Evolutionary conservation across 1,140 invertebrate species (phyloP), one percentile per base, ranked within the genome.

Genomic region (Ceratina japonica): DNA sequence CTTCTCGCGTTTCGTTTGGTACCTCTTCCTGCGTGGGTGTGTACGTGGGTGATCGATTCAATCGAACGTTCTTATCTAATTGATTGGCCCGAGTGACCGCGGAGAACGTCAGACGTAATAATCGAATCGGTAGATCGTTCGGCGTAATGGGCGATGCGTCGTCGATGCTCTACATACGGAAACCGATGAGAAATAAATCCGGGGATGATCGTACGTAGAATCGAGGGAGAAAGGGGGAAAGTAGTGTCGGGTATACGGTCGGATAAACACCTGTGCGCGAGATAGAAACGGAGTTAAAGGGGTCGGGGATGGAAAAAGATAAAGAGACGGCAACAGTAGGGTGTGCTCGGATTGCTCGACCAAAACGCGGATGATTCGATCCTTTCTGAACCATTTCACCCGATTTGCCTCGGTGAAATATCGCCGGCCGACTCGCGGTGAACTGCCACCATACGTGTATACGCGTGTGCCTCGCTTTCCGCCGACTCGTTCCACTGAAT

Each of bases 361-460:
- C 81, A 71, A 84, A 76, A 83, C 86, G 85, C 79, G 79, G 82
- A 79, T 89, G 86, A 90, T 90, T 90, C 85, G 87, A 91, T 90
- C 73, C 71, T 84, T 90, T 90, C 87, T 87, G 84, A 85, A 83
- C 87, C 87, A 90, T 90, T 90, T 87, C 85, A 80, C 86, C 76
- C 83, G 85, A 89, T 88, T 89, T 87, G 72, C 76, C 81, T 81
- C 37, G 49, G 58, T 88, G 84, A 90, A 89, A 90, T 89, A 89
- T 88, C 69, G 82, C 54, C 63, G 56, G 37, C 22, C 69, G 80
- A 69, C 70, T 76, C 64, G 64, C 70, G 22, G 54, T 59, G 66
- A 80, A 70, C 62, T 75, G 66, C 61, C 75, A 73, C 76, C 69
- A 66, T 81, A 82, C 58, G 72, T 75, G 56, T 44, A 44, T 44